These are phyloP conservation scores for Lamellibrachia satsuma DNA, from an alignment of 2,888 invertebrate species.

Conservation along the genomic window DNA sequence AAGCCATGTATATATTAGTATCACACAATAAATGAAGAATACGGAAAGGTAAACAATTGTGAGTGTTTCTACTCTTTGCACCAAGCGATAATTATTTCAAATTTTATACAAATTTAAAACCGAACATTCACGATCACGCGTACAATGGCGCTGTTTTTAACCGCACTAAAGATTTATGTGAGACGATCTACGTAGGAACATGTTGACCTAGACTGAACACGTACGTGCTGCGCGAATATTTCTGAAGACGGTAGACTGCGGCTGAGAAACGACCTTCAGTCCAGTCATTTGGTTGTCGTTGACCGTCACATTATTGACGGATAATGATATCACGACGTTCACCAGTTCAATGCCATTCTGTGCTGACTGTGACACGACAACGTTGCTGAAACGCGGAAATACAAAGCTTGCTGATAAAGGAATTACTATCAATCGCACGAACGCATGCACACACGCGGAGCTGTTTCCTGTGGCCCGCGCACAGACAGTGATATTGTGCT, in stretches of 20 bases:
- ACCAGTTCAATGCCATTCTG: neutral
- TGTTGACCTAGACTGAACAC: neutral
- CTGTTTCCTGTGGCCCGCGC: neutral
- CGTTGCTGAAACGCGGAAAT: neutral
- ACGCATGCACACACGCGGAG: neutral
- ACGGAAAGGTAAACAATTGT: too few species aligned
- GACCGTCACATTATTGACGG: neutral
- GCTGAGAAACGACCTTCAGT: neutral
- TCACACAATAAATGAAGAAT: too few species aligned
- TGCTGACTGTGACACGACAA: neutral
- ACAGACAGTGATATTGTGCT: neutral
- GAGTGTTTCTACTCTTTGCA: too few species aligned
- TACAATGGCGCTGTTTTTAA: too few species aligned
- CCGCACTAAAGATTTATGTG: too few species aligned
- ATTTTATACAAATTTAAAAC: too few species aligned
- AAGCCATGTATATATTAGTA: too few species aligned
- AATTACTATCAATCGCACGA: neutral
- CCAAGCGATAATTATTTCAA: too few species aligned
- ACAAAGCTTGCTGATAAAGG: too few species aligned
- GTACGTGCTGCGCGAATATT: neutral
- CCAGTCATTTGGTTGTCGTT: neutral
- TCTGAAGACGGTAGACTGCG: neutral
- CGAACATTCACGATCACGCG: too few species aligned
- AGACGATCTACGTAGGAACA: too few species aligned
- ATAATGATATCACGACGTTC: neutral